Conservation (phyloP, 64 coral and sea anemone species). For the Cladopsammia gracilis region DNA sequence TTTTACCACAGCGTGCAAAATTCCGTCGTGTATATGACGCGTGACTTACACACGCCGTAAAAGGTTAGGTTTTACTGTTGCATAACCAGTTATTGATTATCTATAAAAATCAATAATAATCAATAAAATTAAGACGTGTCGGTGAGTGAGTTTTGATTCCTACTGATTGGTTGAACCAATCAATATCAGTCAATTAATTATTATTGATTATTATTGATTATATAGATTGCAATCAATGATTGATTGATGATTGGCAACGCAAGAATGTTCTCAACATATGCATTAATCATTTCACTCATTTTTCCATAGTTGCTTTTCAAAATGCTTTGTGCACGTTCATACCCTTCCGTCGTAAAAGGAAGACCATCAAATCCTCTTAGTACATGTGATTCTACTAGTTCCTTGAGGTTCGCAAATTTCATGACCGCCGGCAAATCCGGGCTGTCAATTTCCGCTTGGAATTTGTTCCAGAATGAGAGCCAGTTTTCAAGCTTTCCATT, state of each 20-base stretch:
- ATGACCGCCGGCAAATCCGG: background rate
- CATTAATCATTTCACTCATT: background rate
- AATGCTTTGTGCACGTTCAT: conserved; percentile 27
- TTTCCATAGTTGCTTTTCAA: conserved; percentile 19
- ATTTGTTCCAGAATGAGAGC: conserved; percentile 56
- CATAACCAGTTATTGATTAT: no score
- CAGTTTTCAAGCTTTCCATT: conserved; percentile 34
- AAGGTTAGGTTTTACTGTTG: no score
- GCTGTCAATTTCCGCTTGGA: conserved; percentile 7
- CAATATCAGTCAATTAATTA: no score
- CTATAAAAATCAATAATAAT: no score
- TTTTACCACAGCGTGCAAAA: no score
- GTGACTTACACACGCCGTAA: no score
- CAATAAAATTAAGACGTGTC: no score
- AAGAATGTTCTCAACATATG: conserved; percentile 34
- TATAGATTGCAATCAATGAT: no score
- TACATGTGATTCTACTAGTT: conserved; percentile 12
- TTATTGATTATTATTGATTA: no score
- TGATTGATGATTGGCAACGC: conserved; percentile 18
- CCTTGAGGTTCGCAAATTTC: conserved; percentile 60
- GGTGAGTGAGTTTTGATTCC: no score
- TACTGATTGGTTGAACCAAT: no score
- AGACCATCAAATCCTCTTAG: conserved; percentile 13
- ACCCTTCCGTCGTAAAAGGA: conserved; percentile 27
- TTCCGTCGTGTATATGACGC: no score